Percentiles rank a stretch among this genome's conserved stretches.
Evolutionary conservation across 2,888 invertebrate genomes (phyloP).

Genomic region (Graphium colonna): DNA sequence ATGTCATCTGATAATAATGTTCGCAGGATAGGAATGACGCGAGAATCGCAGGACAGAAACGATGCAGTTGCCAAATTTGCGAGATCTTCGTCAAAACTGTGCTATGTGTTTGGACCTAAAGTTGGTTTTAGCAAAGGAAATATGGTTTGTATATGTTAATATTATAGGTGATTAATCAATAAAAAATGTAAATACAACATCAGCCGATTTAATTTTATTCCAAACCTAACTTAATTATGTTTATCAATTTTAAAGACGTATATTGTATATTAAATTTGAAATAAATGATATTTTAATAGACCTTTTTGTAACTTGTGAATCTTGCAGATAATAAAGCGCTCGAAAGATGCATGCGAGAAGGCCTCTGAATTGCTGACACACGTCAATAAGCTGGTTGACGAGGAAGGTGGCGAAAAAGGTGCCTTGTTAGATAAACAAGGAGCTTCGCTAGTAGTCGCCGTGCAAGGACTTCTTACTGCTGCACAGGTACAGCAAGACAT

Average conservation of each 20-base stretch:
- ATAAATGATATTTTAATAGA: neutral
- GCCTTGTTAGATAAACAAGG: conserved; percentile 33
- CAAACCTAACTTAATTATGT: too few species aligned
- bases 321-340: conserved; percentile 34
- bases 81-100: conserved; percentile 30
- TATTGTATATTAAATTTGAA: too few species aligned
- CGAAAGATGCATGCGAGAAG: conserved; percentile 36
- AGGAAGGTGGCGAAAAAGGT: conserved; percentile 27
- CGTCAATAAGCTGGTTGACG: conserved; percentile 36
- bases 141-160: too few species aligned
- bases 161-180: too few species aligned
- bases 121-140: conserved; percentile 27
- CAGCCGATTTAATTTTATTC: too few species aligned
- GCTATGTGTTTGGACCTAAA: conserved; percentile 30
- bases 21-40: too few species aligned
- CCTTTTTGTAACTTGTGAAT: neutral
- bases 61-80: conserved; percentile 29
- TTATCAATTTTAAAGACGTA: too few species aligned
- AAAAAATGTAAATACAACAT: too few species aligned
- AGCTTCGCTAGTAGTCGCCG: conserved; percentile 37
- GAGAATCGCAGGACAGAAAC: conserved; percentile 30
- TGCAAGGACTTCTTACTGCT: conserved; percentile 40
- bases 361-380: conserved; percentile 38
- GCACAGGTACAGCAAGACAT: conserved; percentile 48
- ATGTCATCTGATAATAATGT: too few species aligned